These are phyloP conservation scores for Byasa hedistus DNA, from an alignment of 2,888 invertebrate species.

Conservation along the genomic window DNA sequence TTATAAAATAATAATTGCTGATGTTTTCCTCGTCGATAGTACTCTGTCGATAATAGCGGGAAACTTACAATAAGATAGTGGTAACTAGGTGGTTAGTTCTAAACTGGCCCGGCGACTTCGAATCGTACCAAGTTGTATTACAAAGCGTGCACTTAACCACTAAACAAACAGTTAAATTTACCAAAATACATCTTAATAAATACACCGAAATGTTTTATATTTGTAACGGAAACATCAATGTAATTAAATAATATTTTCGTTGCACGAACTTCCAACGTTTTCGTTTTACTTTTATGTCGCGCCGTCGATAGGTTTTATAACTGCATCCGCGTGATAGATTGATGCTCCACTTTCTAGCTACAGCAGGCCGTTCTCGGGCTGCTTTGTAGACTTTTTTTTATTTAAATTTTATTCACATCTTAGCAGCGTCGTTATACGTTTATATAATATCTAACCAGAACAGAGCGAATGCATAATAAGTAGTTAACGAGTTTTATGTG, in stretches of 20 bases:
- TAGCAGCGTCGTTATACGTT: slow-evolving; percentile 4
- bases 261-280: slow-evolving; percentile 13
- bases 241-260: slow-evolving; percentile 12
- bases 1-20: too few relatives aligned
- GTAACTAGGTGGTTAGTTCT: too few relatives aligned
- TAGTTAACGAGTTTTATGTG: neutral
- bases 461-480: neutral
- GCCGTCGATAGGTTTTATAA: slow-evolving; percentile 22
- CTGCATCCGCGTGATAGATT: slow-evolving; percentile 27
- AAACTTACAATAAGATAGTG: too few relatives aligned
- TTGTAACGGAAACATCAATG: neutral
- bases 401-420: slow-evolving; percentile 20
- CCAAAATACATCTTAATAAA: neutral
- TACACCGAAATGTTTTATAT: neutral
- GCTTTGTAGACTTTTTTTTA: slow-evolving; percentile 15
- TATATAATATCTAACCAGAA: neutral
- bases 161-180: too few relatives aligned
- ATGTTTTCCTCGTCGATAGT: too few relatives aligned
- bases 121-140: too few relatives aligned
- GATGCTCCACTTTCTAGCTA: slow-evolving; percentile 24
- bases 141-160: too few relatives aligned
- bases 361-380: slow-evolving; percentile 8
- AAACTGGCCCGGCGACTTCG: too few relatives aligned
- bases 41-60: too few relatives aligned
- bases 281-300: slow-evolving; percentile 12